Base-by-base conservation (phyloP, 2,888 invertebrate genomes). In the Zonitis immaculata region DNA sequence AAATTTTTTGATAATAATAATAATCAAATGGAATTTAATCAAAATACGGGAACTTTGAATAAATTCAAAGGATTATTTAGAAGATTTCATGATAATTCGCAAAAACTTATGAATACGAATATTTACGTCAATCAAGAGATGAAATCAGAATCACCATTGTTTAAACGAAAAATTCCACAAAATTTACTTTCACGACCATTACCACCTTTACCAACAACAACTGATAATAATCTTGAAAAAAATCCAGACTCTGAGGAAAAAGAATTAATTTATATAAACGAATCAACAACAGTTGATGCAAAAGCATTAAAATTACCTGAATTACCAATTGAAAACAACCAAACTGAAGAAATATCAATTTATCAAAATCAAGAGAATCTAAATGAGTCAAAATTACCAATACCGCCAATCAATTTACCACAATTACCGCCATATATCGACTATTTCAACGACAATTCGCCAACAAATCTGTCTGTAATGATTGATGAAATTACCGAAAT, bases 331-430 rank as follows among this genome's bases (percentile, higher is more conserved):
- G 1, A 7, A 26, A 26, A 6, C 6, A 26, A 26, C 6, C 3
- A 7, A 26, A 7, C 3, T 7, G 8, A 26, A 26, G 26, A 26
- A 26, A 7, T 26, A 2, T 2, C 1, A 12, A 32, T 14, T 12
- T 32, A 32, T 7, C n/a, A 14, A 16, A 32, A 35, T 35, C 3
- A 35, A 6, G 16, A 35, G 7, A 3, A 6, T 16, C 1, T 35
- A 5, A 22, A 22, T 16, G 35, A 18, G 42, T 22, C 8, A 14
- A 12, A 35, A 42, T 12, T 53, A n/a, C 53, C 53, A 3, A 8
- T 46, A 32, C 53, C 53, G 3, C 52, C 52, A 14, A 26, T n/a
- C n/a, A 22, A 44, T 30, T 14, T 52, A 28, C 53, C 49, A n/a
- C 16, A 20, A n/a, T 2, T 49, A 9, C 42, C 18, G 8, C 8